Conservation (phyloP, 2,888 invertebrate species). For the Erebia palarica region DNA sequence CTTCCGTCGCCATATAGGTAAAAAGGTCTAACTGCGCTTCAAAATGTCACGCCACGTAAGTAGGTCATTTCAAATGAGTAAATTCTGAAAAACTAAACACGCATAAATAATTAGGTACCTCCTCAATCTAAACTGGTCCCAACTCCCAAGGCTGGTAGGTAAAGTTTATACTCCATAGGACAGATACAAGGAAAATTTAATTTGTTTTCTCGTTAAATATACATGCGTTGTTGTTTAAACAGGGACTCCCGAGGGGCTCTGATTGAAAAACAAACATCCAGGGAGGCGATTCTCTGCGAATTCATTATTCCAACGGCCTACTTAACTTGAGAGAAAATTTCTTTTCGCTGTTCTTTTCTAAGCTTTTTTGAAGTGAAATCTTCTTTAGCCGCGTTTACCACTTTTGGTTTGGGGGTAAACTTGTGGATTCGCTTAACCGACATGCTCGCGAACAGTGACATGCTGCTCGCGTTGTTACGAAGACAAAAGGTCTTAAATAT, state of each 20-base stretch:
- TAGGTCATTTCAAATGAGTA: no score
- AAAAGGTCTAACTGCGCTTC: no score
- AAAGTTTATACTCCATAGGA: conserved; percentile 20
- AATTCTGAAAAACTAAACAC: no score
- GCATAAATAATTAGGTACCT: background rate
- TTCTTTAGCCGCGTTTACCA: no score
- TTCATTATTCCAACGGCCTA: conserved; percentile 69
- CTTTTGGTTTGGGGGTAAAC: no score
- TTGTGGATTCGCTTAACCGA: no score
- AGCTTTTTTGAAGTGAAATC: no score
- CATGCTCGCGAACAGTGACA: no score
- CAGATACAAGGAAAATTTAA: conserved; percentile 59
- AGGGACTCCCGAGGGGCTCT: conserved; percentile 60
- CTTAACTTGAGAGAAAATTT: conserved; percentile 47
- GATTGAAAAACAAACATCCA: conserved; percentile 80
- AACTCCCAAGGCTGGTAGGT: background rate
- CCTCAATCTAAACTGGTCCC: background rate
- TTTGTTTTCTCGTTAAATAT: conserved; percentile 72
- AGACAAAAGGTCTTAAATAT: no score
- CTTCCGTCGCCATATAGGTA: no score
- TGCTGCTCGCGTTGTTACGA: no score
- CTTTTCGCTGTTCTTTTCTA: background rate
- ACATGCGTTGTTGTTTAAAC: conserved; percentile 69
- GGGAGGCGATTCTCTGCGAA: conserved; percentile 67
- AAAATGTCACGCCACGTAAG: no score